Conservation (phyloP, 2,888 invertebrate genomes). For the Drosophila borealis region DNA sequence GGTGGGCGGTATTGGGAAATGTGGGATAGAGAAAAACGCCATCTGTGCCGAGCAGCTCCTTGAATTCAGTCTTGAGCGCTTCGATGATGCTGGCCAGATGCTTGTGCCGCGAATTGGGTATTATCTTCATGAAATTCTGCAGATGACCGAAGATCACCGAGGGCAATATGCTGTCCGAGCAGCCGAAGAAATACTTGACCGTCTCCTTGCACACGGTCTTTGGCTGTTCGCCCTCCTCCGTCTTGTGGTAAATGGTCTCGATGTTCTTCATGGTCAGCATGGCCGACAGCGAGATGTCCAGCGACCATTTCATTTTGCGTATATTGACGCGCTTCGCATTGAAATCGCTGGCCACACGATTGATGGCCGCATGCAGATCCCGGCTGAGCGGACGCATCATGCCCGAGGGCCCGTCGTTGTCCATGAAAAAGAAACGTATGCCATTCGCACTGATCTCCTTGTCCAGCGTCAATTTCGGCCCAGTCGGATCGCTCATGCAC, state of each 20-base stretch:
- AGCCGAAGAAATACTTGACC: slow-evolving; percentile 86
- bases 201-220: slow-evolving; percentile 88
- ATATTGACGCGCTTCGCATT: slow-evolving; percentile 87
- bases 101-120: slow-evolving; percentile 87
- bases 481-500: slow-evolving; percentile 87
- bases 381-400: slow-evolving; percentile 86
- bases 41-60: slow-evolving; percentile 86
- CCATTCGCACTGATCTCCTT: slow-evolving; percentile 86
- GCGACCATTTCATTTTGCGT: slow-evolving; percentile 88
- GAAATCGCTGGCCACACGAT: slow-evolving; percentile 84
- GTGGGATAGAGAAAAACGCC: slow-evolving; percentile 88
- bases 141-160: slow-evolving; percentile 87
- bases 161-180: slow-evolving; percentile 86
- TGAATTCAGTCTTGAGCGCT: slow-evolving; percentile 87
- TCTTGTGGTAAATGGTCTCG: slow-evolving; percentile 88
- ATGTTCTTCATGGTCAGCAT: slow-evolving; percentile 88
- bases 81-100: slow-evolving; percentile 86
- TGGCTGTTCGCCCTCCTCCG: slow-evolving; percentile 87
- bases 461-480: slow-evolving; percentile 85
- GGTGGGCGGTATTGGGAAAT: slow-evolving; percentile 87
- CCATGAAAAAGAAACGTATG: slow-evolving; percentile 92
- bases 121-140: slow-evolving; percentile 87
- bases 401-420: slow-evolving; percentile 89
- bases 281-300: slow-evolving; percentile 87
- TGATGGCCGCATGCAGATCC: slow-evolving; percentile 83